Evolutionary conservation across 2,113 vertebrate species (phyloP).

Genomic region (Ceyx margarethae): DNA sequence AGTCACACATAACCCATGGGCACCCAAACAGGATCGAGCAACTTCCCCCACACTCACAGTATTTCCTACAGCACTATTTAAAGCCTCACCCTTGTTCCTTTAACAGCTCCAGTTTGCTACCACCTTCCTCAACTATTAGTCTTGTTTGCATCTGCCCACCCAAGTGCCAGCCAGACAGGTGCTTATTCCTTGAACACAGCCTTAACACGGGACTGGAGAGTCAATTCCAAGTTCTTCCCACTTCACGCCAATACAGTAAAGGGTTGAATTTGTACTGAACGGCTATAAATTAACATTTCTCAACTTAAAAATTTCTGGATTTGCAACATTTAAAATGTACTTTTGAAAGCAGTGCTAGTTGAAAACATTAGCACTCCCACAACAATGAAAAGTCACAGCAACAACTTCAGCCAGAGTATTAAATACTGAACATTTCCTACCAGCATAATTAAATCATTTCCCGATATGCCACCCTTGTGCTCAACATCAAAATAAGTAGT

Average conservation of each 20-base stretch:
- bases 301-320: not conserved
- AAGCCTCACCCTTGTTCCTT: not conserved
- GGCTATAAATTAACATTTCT: not conserved
- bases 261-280: not conserved
- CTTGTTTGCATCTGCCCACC: not conserved
- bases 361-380: not conserved
- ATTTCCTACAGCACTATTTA: not conserved
- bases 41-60: fast-evolving
- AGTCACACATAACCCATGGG: not conserved
- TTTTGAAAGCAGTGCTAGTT: not conserved
- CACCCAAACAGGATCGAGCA: not conserved
- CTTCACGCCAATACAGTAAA: not conserved
- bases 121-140: not conserved
- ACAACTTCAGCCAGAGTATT: not conserved
- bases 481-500: not conserved
- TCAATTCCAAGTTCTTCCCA: not conserved
- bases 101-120: not conserved
- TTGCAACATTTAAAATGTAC: not conserved
- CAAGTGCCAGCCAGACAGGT: not conserved
- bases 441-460: not conserved
- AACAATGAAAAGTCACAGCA: not conserved
- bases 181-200: not conserved
- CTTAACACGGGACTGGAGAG: not conserved
- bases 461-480: not conserved
- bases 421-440: not conserved